Conservation (phyloP, 2,888 invertebrate genomes). For the Antheraea yamamai region DNA sequence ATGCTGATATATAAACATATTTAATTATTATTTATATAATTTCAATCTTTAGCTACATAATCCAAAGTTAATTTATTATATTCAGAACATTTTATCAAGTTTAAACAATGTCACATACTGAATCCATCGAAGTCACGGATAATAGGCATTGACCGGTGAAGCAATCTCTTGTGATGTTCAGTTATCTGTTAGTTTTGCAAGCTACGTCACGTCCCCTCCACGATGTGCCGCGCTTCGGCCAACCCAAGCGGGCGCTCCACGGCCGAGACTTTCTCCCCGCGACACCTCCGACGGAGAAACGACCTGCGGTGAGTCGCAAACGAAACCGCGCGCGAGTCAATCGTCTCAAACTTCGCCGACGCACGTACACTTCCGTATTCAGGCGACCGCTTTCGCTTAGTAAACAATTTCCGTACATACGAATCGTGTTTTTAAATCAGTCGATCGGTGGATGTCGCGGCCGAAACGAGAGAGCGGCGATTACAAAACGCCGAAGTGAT, state of each 20-base stretch:
- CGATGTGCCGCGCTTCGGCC: slow-evolving; percentile 46
- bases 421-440: slow-evolving; percentile 57
- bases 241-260: slow-evolving; percentile 72
- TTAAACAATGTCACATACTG: slow-evolving; percentile 4
- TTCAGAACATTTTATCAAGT: not conserved
- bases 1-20: too few relatives aligned
- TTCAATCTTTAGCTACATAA: not conserved
- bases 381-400: slow-evolving; percentile 67
- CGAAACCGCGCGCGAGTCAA: slow-evolving; percentile 70
- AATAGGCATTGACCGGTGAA: slow-evolving; percentile 33
- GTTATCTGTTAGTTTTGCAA: slow-evolving; percentile 60
- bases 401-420: slow-evolving; percentile 65
- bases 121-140: slow-evolving; percentile 28
- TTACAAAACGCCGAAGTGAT: slow-evolving; percentile 54
- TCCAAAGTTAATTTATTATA: not conserved
- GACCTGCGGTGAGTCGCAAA: slow-evolving; percentile 64
- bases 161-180: slow-evolving; percentile 44
- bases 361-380: slow-evolving; percentile 62
- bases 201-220: slow-evolving; percentile 72
- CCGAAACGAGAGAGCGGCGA: slow-evolving; percentile 37
- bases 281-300: slow-evolving; percentile 74
- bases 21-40: not conserved
- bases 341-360: slow-evolving; percentile 57
- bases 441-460: slow-evolving; percentile 44
- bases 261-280: slow-evolving; percentile 82